Evolutionary conservation across 2,113 vertebrate genomes (phyloP), one percentile per base, ranked within the genome.

Genomic region (Neofelis nebulosa): DNA sequence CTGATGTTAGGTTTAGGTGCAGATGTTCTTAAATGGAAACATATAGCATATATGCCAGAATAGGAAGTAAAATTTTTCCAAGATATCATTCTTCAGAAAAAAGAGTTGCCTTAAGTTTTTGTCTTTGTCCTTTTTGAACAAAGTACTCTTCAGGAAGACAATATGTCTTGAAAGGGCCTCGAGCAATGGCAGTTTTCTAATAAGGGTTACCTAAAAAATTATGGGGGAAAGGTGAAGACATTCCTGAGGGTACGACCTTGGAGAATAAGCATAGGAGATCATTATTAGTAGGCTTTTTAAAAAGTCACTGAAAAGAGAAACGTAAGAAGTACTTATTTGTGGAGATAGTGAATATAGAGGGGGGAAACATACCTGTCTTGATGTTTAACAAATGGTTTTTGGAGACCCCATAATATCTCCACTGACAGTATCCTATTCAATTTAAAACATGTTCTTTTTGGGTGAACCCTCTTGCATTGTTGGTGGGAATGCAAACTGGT

Each of bases 1-100:
- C 7, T 93, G 65, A 96, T 65, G 50, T 25, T 73, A 31, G 50
- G 33, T 69, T 96, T 45, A 57, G 79, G 55, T 92, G 25, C 78
- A 87, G 68, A 50, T 87, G 29, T 84, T 93, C 55, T 82, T 94
- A 87, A 94, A 61, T n/a, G 71, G 16, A 76, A 78, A 91, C 57
- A 36, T 33, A 13, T 23, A 45, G 2, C 12, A 76, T 48, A 61
- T 52, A 74, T 86, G 38, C 63, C 45, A 71, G 65, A 57, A 92
- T 41, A 93, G 55, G 83, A 80, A 93, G 78, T 16, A 95, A 63
- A 74, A 31, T 31, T 93, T 81, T 61, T 71, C 36, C 61, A 25
- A 74, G 89, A 66, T 68, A 65, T 29, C 13, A 68, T 76, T 95
- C 50, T 55, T 93, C 29, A 80, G 29, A 66, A 89, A 50, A 96